Base-by-base conservation (phyloP, 2,797 vertebrate genomes). In the Furcifer pardalis region DNA sequence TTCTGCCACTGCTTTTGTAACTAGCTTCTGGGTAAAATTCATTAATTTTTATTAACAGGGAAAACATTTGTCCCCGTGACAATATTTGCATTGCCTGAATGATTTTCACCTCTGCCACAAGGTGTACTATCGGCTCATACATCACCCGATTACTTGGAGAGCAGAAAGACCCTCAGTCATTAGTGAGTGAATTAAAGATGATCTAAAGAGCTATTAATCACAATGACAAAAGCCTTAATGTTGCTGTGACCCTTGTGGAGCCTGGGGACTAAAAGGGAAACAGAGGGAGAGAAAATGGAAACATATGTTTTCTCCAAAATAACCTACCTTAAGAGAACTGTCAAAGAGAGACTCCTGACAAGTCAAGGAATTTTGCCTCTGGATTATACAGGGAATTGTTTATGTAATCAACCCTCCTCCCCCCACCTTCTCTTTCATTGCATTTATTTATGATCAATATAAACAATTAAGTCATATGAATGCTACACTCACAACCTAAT, bases 131-230 rank as follows among this genome's bases (percentile, higher is more conserved):
- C 89, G 95, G 97, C 97, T 98, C 98, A 99, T 99, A 99, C 96
- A 99, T 99, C 98, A 99, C 97, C 89, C 97, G 97, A 98, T 99
- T 99, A 99, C 98, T 97, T 96, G 96, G 97, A 98, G 97, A 98
- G 96, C 97, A 97, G 94, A 97, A 97, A 97, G 97, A 97, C 97
- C 97, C 97, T 97, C 97, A 97, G 97, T 99, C 98, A 99, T 99
- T 99, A 99, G 98, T 97, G 97, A 99, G 98, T 99, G 98, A 99
- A 99, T 99, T 99, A 99, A 99, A 99, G 98, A 99, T 98, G 98
- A 99, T 99, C 98, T 98, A 98, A 98, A 96, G 97, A 97, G 97
- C 98, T 98, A 99, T 99, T 99, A 99, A 99, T 99, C 98, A 99
- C 98, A 96, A 95, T 98, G 98, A 99, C 98, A 99, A 99, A 99